Percentiles rank a stretch among this genome's conserved stretches.
phyloP scores from a whole-genome alignment of 2,113 vertebrate genomes.

The Gambusia affinis region DNA sequence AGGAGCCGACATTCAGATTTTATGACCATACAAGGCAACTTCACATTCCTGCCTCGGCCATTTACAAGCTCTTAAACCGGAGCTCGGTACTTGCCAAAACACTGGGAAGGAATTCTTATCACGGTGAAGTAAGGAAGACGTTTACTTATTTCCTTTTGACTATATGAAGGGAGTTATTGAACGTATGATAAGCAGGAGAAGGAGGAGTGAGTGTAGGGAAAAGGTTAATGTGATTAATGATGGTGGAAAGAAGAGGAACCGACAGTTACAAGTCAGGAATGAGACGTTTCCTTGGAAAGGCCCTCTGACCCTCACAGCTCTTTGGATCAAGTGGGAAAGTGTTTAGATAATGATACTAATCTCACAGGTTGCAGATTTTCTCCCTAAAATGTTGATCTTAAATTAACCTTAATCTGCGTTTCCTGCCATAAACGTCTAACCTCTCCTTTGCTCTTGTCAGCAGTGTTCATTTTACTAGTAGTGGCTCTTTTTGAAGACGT shows the following conservation, averaged over 20 bases:
- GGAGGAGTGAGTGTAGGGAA: conserved; percentile 8
- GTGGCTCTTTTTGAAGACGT: not conserved
- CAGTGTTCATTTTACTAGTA: not conserved
- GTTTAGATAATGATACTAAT: not conserved
- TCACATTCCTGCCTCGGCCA: conserved; percentile 78
- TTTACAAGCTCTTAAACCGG: conserved; percentile 81
- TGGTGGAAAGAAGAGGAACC: conserved; percentile 12
- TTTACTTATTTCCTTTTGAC: conserved; percentile 5
- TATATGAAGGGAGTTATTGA: conserved; percentile 20
- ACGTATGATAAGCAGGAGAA: conserved; percentile 17
- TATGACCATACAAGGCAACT: conserved; percentile 87
- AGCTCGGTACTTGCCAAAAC: conserved; percentile 74
- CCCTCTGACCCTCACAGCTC: not conserved
- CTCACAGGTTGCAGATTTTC: not conserved
- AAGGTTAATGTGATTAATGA: conserved; percentile 44
- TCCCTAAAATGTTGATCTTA: not conserved
- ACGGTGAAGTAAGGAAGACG: conserved; percentile 59
- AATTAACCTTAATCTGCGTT: not conserved
- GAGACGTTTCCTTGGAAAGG: conserved; percentile 37
- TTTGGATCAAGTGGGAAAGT: not conserved
- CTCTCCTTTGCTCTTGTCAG: not conserved
- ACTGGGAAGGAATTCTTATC: conserved; percentile 78
- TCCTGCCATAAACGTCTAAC: not conserved
- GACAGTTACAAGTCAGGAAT: conserved; percentile 29
- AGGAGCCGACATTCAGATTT: conserved; percentile 50